Conservation (phyloP, 1,140 invertebrate genomes). For the Drosophila auraria region DNA sequence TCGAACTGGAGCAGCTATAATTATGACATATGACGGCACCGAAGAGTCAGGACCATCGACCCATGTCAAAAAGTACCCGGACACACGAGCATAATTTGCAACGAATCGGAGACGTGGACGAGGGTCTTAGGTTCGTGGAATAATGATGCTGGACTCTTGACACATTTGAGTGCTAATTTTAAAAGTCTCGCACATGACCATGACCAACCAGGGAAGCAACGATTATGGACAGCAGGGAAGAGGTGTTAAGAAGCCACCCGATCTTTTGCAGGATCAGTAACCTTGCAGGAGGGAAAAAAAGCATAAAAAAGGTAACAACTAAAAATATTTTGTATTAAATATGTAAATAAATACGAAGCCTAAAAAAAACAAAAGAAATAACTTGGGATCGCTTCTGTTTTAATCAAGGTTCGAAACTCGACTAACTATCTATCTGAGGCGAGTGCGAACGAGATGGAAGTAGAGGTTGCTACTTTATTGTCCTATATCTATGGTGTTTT, state of each 20-base stretch:
- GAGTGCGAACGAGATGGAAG: not conserved
- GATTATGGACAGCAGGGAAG: constrained; percentile 37
- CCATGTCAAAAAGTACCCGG: constrained; percentile 64
- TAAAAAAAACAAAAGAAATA: no score
- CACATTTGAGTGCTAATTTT: constrained; percentile 75
- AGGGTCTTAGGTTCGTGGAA: constrained; percentile 67
- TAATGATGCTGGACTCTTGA: constrained; percentile 58
- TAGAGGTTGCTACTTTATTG: no score
- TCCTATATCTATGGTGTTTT: no score
- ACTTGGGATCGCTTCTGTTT: not conserved
- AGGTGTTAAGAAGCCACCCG: constrained; percentile 10
- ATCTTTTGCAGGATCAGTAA: constrained; percentile 2
- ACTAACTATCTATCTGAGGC: not conserved
- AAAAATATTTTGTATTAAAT: not conserved
- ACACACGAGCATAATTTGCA: constrained; percentile 58
- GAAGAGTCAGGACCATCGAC: constrained; percentile 31
- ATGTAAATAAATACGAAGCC: not conserved
- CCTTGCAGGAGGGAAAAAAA: not conserved
- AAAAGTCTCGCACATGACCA: constrained; percentile 59
- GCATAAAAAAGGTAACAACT: not conserved
- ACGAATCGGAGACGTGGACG: constrained; percentile 29
- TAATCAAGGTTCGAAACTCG: no score
- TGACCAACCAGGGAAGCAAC: constrained; percentile 16
- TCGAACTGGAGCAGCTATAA: constrained; percentile 63
- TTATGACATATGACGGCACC: constrained; percentile 75